Conservation (phyloP, 2,113 vertebrate genomes). For the Sinocyclocheilus anophthalmus region DNA sequence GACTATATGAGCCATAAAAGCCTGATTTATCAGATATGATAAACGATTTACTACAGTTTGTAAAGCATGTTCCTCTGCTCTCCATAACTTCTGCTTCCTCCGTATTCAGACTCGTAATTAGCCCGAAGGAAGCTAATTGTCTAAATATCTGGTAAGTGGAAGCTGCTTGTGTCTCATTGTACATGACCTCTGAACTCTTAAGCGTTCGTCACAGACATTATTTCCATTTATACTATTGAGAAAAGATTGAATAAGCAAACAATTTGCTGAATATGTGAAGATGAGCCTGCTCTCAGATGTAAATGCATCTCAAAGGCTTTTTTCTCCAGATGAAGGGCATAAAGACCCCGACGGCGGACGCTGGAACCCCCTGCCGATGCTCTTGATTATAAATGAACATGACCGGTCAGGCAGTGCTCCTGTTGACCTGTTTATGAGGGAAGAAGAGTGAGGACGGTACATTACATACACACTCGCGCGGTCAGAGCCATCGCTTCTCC, state of each 20-base stretch:
- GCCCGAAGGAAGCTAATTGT: background rate
- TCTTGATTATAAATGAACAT: constrained; percentile 15
- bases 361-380: background rate
- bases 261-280: background rate
- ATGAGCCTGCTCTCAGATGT: background rate
- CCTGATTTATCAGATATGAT: too few relatives aligned
- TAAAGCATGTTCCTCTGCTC: too few relatives aligned
- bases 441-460: background rate
- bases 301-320: background rate
- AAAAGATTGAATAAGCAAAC: background rate
- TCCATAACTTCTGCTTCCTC: background rate
- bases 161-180: background rate
- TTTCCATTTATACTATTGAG: background rate
- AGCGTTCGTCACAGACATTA: background rate
- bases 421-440: background rate
- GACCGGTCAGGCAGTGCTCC: background rate
- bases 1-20: too few relatives aligned
- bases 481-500: background rate
- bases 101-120: background rate
- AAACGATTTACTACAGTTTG: too few relatives aligned
- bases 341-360: background rate
- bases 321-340: background rate
- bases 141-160: background rate
- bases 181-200: background rate
- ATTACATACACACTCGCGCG: background rate